Evolutionary conservation across 2,888 invertebrate genomes (phyloP), one percentile per base, ranked within the genome.

Genomic region (Scaptomyza tumidula): DNA sequence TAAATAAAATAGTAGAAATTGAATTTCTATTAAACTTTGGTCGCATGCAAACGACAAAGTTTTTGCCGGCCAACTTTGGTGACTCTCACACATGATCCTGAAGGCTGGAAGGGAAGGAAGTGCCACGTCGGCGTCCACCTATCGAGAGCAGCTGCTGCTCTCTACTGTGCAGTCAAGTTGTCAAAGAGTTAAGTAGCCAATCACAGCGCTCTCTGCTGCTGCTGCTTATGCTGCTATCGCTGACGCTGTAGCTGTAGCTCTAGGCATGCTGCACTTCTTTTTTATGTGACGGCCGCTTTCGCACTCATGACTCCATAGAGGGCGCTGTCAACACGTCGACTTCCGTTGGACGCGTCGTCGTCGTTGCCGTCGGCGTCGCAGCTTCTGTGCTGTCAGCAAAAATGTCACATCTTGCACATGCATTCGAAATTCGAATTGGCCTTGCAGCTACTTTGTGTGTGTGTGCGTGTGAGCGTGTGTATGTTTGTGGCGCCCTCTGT

Each of bases 141-240:
- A 63, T 45, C 37, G 63, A 37, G 54, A 65, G 49, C 65, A 65
- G 59, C 39, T 66, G 60, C 70, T 59, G 72, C 44, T 37, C 56
- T 60, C 43, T 63, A 62, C 62, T 46, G 64, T 61, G 49, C 41
- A 64, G 68, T 58, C 72, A 78, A 88, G 83, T 87, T 87, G 89
- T 75, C 86, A 79, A 85, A 75, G 77, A 87, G 89, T 89, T 85
- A 85, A 85, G 89, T 87, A 89, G 89, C 86, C 89, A 89, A 85
- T 85, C 85, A 85, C 77, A 54, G 76, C 48, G 74, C 55, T 52
- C 59, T 52, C 39, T 52, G 54, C 66, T 13, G 35, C 66, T 13
- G 35, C 53, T 16, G 49, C 41, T 43, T 50, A 37, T 6, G 10
- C 19, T 49, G 50, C 50, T 13, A 5, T 1, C 3, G 13, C 37